These are phyloP conservation scores for Rhamnusium bicolor DNA, from an alignment of 2,888 invertebrate species.

Conservation along the genomic window DNA sequence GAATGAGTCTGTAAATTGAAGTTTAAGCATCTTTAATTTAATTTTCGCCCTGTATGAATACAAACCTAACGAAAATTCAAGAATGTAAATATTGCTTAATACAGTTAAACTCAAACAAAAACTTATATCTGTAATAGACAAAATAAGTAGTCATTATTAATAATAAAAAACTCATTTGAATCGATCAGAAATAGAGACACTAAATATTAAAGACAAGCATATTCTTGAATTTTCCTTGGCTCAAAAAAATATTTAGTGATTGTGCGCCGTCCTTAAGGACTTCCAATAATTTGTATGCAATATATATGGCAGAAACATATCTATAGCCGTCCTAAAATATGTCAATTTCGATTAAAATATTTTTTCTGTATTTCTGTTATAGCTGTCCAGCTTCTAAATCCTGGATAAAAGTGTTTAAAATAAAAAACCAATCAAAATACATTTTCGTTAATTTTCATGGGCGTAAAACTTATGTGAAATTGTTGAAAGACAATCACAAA, in stretches of 20 bases:
- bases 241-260: background rate
- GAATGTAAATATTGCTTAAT: no score
- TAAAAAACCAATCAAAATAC: slow-evolving; percentile 52
- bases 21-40: background rate
- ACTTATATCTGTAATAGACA: no score
- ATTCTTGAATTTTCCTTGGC: slow-evolving; percentile 10
- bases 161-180: no score
- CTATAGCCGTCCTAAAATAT: slow-evolving; percentile 51
- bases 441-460: slow-evolving; percentile 42
- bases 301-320: slow-evolving; percentile 55
- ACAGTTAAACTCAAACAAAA: no score
- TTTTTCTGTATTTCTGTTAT: slow-evolving; percentile 40
- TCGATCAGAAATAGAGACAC: no score
- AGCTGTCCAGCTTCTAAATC: slow-evolving; percentile 43
- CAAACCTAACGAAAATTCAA: background rate
- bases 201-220: background rate
- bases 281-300: slow-evolving; percentile 13
- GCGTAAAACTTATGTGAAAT: slow-evolving; percentile 49
- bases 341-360: slow-evolving; percentile 46
- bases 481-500: slow-evolving; percentile 54
- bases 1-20: no score
- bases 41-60: background rate
- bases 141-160: no score
- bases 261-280: slow-evolving; percentile 16
- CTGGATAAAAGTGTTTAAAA: slow-evolving; percentile 50